Conservation (phyloP, 92 coral and sea anemone genomes). For the Isaurus tuberculatus region DNA sequence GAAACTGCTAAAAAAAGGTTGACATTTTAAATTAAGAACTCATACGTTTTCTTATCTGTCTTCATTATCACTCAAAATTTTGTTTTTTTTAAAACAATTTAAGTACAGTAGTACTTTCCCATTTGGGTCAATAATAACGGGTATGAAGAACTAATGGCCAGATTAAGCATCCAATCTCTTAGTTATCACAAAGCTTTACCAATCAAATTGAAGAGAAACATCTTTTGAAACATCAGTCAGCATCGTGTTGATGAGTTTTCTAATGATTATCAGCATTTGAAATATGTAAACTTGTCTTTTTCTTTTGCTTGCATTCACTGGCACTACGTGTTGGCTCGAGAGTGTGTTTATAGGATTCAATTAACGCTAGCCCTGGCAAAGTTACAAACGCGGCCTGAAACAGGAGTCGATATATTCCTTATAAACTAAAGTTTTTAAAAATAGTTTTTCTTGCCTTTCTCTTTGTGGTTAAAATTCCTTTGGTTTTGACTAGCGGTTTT, state of each 20-base stretch:
- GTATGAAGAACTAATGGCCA: conserved; percentile 13
- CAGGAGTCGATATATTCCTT: background rate
- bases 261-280: background rate
- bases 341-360: conserved; percentile 34
- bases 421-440: background rate
- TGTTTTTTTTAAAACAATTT: background rate
- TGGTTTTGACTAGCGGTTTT: background rate
- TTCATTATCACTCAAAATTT: conserved; percentile 1
- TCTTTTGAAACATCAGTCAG: conserved; percentile 17
- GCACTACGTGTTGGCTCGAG: background rate
- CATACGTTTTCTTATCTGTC: conserved; percentile 8
- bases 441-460: background rate
- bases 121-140: background rate
- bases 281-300: background rate
- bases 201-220: background rate
- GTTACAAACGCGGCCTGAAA: background rate
- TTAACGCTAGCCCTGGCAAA: background rate
- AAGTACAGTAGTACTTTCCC: background rate
- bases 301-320: background rate
- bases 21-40: background rate
- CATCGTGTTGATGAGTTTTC: conserved; percentile 4
- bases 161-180: conserved; percentile 23
- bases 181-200: conserved; percentile 1
- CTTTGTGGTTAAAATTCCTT: conserved; percentile 20
- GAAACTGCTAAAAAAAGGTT: background rate